Conservation (phyloP, 1,140 invertebrate species). For the Bursaphelenchus mucronatus region DNA sequence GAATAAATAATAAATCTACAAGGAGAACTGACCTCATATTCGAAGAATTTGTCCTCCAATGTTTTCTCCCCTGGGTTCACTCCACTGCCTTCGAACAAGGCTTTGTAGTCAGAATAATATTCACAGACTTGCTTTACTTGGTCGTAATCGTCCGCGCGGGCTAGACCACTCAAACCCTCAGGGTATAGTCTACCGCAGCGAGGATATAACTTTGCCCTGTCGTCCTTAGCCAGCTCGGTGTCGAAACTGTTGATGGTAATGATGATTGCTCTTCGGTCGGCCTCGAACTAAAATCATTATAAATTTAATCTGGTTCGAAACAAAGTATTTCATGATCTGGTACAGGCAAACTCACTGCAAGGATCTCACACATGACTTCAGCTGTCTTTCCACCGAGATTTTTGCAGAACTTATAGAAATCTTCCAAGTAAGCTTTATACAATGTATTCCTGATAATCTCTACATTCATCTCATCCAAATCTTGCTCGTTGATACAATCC, state of each 20-base stretch:
- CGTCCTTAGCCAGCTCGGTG: slow-evolving; percentile 96
- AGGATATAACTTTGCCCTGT: slow-evolving; percentile 92
- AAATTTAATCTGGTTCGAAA: neutral
- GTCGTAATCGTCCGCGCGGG: slow-evolving; percentile 97
- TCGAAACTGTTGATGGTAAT: slow-evolving; percentile 99
- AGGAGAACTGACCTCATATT: slow-evolving; percentile 82
- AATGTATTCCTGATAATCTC: slow-evolving; percentile 98
- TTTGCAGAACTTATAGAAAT: slow-evolving; percentile 95
- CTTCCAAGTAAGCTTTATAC: slow-evolving; percentile 93
- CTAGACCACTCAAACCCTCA: slow-evolving; percentile 87
- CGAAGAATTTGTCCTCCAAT: slow-evolving; percentile 98
- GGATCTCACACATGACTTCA: slow-evolving; percentile 98
- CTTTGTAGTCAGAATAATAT: slow-evolving; percentile 87
- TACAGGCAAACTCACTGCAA: slow-evolving; percentile 71
- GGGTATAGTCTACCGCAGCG: slow-evolving; percentile 93
- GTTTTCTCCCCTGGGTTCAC: slow-evolving; percentile 97
- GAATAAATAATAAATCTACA: neutral
- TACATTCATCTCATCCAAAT: slow-evolving; percentile 99
- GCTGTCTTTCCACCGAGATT: slow-evolving; percentile 90
- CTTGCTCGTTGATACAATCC: slow-evolving; percentile 98
- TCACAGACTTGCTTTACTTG: slow-evolving; percentile 97
- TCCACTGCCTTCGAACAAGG: slow-evolving; percentile 92
- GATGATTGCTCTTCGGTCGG: slow-evolving; percentile 95
- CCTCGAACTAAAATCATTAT: slow-evolving; percentile 78
- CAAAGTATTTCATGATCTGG: neutral